Evolutionary conservation across 2,113 vertebrate species (phyloP), one percentile per base, ranked within the genome.

Genomic region (Daboia siamensis): DNA sequence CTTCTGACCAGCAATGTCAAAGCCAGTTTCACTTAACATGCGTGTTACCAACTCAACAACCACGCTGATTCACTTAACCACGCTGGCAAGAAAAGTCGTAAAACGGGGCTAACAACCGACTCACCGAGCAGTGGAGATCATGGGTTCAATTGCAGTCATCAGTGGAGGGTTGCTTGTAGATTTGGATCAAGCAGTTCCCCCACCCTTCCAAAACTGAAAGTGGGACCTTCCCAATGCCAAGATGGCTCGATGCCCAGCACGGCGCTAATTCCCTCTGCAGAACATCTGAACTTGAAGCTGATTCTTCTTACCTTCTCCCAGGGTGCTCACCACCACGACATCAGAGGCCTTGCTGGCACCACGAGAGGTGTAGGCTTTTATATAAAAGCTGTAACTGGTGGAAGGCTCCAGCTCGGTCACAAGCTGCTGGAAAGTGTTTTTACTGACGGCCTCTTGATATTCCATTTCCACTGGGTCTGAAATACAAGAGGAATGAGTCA

Each of bases 401-500:
- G 99, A 99, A 61, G 99, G 98, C 96, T 99, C 98, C 69, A 99
- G 97, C 96, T 99, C 99, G 48, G 97, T 98, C 95, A 99, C 98
- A 21, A 99, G 96, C 95, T 99, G 99, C 97, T 99, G 98, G 88
- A 99, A 98, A 2, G 99, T 99, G 95, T 97, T 98, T 97, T 99
- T 99, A 97, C 98, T 99, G 90, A 99, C 99, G 0, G 99, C 99
- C 95, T 99, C 99, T 97, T 99, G 99, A 29, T 99, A 99, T 94
- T 99, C 99, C 98, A 98, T 98, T 95, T 99, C 98, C 0, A 97
- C 95, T 0, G 99, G 98, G 95, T 99, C 99, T 99, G 97, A 88
- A 94, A 93, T 0, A 33, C 91, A 92, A 96, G 88, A 89, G 91
- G 11, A 64, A 93, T 57, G 24, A 29, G 91, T 84, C 39, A 51